Evolutionary conservation across 2,888 invertebrate species (phyloP).

Genomic region (Arenicola marina): DNA sequence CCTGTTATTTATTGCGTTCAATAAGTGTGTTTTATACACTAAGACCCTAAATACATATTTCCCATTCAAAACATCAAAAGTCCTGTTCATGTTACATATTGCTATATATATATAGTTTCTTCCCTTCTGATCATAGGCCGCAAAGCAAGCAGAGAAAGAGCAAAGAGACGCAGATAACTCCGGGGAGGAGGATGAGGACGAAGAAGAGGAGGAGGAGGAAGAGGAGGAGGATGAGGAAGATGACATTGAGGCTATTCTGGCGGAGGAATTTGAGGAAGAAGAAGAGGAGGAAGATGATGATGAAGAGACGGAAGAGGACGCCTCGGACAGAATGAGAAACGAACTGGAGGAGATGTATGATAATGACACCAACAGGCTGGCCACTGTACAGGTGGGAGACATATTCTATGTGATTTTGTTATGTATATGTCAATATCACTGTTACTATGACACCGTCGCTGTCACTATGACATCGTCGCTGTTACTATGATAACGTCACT

Average conservation of each 20-base stretch:
- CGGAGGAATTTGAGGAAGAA: slow-evolving; percentile 58
- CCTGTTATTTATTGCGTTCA: no score
- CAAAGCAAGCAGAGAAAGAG: slow-evolving; percentile 27
- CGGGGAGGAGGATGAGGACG: slow-evolving; percentile 38
- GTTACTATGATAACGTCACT: no score
- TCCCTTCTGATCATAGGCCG: background rate
- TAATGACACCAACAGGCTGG: slow-evolving; percentile 51
- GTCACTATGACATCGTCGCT: no score
- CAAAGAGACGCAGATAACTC: slow-evolving; percentile 41
- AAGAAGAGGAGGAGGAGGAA: slow-evolving; percentile 50
- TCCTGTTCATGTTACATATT: no score
- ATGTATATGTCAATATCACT: no score
- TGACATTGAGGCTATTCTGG: slow-evolving; percentile 54
- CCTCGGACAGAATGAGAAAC: slow-evolving; percentile 55
- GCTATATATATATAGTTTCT: no score
- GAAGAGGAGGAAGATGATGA: slow-evolving; percentile 60
- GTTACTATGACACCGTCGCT: no score
- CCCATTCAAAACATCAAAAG: no score
- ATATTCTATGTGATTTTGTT: no score
- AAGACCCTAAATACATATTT: no score
- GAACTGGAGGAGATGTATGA: slow-evolving; percentile 56
- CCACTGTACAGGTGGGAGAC: slow-evolving; percentile 48
- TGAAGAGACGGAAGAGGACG: slow-evolving; percentile 59
- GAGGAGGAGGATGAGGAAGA: slow-evolving; percentile 55
- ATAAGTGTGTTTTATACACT: no score